Evolutionary conservation across 2,113 vertebrate genomes (phyloP), one percentile per base, ranked within the genome.

Genomic region (Psophia crepitans): DNA sequence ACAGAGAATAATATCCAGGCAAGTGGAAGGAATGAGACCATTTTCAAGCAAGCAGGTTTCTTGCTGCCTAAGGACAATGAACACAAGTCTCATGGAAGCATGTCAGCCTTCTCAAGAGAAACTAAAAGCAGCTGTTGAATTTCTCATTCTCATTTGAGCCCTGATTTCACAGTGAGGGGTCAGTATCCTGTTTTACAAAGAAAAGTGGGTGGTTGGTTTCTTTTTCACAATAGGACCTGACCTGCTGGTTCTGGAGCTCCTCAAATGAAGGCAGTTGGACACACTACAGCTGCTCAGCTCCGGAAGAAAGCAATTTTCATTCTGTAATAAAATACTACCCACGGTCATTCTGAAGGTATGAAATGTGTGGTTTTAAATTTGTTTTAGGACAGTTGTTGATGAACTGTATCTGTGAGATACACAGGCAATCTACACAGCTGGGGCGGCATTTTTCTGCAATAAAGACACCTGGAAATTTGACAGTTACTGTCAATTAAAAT

Each of bases 51-150:
- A 76, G 94, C 28, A 26, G 70, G 74, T 95, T 96, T 94, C 75
- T 93, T 64, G 14, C 37, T 93, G 79, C 56, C 64, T 76, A 93
- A 94, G 85, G 32, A 84, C 58, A 90, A 43, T 16, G 48, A 79
- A 57, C 37, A 49, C 39, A 85, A 88, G 43, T 4, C 57, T 76
- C 21, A 6, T 7, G 37, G 51, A 91, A 75, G 51, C 63, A 87
- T 69, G 44, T 51, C 66, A 86, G 74, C 74, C 85, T 97, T 90
- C 77, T 46, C 81, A 83, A 54, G 48, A 58, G 79, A 94, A 96
- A 75, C 41, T 77, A 32, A 95, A 97, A 95, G 78, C 96, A 97
- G 97, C 95, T 97, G 96, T 79, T 83, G 66, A 33, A 78, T 58
- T 84, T 74, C 64, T 91, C 81, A 94, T 70, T 73, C 41, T 90